Conservation (phyloP, 2,797 vertebrate genomes). For the Peromyscus nudipes region DNA sequence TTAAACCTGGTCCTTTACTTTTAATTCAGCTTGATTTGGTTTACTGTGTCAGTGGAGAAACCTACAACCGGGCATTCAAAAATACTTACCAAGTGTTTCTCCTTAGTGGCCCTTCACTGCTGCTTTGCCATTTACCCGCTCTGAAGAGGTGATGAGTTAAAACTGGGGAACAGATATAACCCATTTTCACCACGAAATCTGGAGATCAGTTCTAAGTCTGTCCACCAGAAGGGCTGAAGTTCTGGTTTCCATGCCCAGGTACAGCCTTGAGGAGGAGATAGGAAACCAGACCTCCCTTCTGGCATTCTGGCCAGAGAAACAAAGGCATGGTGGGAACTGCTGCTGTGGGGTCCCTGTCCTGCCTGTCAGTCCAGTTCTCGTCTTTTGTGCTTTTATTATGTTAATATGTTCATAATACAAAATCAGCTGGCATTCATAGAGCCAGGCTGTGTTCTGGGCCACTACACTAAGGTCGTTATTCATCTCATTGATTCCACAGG, state of each 20-base stretch:
- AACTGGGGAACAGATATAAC: neutral
- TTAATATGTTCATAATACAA: neutral
- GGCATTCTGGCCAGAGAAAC: neutral
- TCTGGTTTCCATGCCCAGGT: neutral
- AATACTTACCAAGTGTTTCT: neutral
- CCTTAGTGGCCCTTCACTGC: neutral
- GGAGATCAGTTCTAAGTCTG: neutral
- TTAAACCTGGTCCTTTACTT: no score
- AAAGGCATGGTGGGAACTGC: neutral
- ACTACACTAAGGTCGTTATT: neutral
- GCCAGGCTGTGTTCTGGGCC: neutral
- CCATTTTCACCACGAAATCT: neutral
- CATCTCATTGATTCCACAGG: neutral
- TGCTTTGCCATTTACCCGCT: neutral
- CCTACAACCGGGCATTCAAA: no score
- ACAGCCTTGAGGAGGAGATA: neutral
- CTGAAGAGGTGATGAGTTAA: neutral
- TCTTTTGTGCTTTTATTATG: neutral
- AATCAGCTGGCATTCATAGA: neutral
- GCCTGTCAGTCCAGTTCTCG: no score
- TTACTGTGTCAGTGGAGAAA: no score
- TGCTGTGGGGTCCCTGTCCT: neutral
- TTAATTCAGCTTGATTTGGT: no score
- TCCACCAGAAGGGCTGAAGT: neutral
- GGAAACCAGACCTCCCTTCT: no score